phyloP scores from a whole-genome alignment of 2,797 vertebrate species.

The Euthynnus affinis region DNA sequence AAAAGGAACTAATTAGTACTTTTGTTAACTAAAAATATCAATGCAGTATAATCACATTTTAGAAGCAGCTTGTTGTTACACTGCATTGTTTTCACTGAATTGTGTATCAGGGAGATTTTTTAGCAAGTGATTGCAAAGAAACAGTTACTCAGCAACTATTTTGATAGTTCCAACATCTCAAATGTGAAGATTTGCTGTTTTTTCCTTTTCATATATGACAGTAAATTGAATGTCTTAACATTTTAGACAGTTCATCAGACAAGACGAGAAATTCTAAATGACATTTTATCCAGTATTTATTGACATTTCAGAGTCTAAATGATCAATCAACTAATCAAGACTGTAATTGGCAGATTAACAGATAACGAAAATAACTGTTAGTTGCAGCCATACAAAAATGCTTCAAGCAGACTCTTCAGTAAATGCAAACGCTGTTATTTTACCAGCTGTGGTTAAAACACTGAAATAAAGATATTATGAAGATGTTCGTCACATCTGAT shows the following conservation, averaged over 20 bases:
- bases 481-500: background rate
- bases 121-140: too few relatives aligned
- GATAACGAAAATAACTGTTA: too few relatives aligned
- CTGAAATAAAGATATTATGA: background rate
- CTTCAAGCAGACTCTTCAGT: background rate
- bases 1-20: conserved; percentile 7
- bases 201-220: background rate
- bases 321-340: too few relatives aligned
- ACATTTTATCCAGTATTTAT: too few relatives aligned
- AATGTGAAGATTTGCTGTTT: background rate
- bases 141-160: too few relatives aligned
- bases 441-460: background rate
- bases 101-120: background rate
- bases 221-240: background rate
- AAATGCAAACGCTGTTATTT: background rate
- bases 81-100: background rate
- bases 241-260: too few relatives aligned
- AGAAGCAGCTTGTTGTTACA: background rate
- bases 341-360: too few relatives aligned
- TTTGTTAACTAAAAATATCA: background rate
- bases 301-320: too few relatives aligned
- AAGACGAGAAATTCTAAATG: too few relatives aligned
- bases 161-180: background rate
- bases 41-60: background rate
- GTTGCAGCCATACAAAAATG: too few relatives aligned